These are phyloP conservation scores for Muscina levida DNA, from an alignment of 2,888 invertebrate genomes.

Conservation along the genomic window DNA sequence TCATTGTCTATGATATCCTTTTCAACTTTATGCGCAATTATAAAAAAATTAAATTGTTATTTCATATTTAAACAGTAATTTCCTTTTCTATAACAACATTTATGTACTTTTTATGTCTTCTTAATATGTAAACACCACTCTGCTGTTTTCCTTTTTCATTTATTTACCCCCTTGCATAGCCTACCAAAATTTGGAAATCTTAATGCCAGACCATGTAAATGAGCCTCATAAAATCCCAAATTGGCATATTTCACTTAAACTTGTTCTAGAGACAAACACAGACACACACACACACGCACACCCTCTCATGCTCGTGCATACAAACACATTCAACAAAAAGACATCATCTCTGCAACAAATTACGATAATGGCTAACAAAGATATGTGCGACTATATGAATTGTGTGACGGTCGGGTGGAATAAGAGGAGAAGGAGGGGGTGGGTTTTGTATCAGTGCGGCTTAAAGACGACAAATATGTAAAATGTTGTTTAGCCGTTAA, in stretches of 20 bases:
- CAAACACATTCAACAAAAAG: neutral
- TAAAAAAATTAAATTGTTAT: no score
- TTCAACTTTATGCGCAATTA: no score
- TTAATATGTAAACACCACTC: neutral
- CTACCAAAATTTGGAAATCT: constrained; percentile 13
- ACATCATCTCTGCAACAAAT: constrained; percentile 40
- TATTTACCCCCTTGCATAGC: neutral
- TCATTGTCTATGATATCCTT: no score
- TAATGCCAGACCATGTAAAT: constrained; percentile 21
- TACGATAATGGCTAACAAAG: constrained; percentile 21
- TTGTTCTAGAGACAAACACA: constrained; percentile 16
- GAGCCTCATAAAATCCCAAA: constrained; percentile 35
- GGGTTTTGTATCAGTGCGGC: neutral
- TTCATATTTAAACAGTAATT: neutral
- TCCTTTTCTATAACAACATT: constrained; percentile 1
- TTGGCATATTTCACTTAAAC: constrained; percentile 47
- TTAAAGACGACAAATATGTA: constrained; percentile 25
- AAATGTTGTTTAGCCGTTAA: constrained; percentile 36
- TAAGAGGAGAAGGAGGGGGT: neutral
- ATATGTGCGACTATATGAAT: neutral
- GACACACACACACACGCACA: neutral
- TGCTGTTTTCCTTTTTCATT: neutral
- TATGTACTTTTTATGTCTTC: neutral
- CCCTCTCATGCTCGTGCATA: neutral
- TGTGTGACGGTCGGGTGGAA: no score